Evolutionary conservation across 2,113 vertebrate genomes (phyloP).

Genomic region (Plotosus lineatus): DNA sequence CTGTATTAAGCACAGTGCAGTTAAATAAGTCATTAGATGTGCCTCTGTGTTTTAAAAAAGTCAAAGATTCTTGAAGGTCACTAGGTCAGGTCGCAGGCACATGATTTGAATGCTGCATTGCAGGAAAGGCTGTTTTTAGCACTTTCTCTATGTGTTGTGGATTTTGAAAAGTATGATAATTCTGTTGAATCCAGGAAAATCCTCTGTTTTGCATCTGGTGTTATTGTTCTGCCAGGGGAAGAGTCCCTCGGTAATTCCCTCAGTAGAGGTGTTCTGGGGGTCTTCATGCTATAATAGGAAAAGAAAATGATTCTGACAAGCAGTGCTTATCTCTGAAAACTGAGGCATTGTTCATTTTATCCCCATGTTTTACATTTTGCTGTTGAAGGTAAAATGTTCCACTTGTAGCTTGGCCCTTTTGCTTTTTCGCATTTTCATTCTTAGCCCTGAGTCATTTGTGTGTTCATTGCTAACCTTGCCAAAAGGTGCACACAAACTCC

Average conservation of each 20-base stretch:
- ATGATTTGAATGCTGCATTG: background rate
- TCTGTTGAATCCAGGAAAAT: background rate
- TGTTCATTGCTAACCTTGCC: slow-evolving; percentile 41
- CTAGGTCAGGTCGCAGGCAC: background rate
- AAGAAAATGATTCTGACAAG: slow-evolving; percentile 20
- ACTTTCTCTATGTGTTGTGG: slow-evolving; percentile 1
- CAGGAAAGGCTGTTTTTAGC: background rate
- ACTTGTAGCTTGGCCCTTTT: background rate
- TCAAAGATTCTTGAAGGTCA: background rate
- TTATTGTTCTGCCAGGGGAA: slow-evolving; percentile 28
- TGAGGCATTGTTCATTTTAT: background rate
- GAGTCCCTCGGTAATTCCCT: slow-evolving; percentile 27
- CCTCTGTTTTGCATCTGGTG: slow-evolving; percentile 21
- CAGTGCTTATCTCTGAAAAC: background rate
- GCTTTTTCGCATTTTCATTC: slow-evolving; percentile 34
- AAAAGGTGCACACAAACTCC: slow-evolving; percentile 27
- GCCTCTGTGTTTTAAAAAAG: background rate
- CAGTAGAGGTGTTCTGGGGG: slow-evolving; percentile 14
- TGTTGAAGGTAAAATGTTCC: slow-evolving; percentile 7
- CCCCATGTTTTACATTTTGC: background rate
- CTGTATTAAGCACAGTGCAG: background rate
- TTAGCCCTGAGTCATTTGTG: background rate
- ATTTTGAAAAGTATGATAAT: slow-evolving; percentile 23
- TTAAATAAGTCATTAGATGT: background rate
- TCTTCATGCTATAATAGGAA: slow-evolving; percentile 1